These are phyloP conservation scores for Catharus fuscescens DNA, from an alignment of 2,113 vertebrate species.

Conservation along the genomic window DNA sequence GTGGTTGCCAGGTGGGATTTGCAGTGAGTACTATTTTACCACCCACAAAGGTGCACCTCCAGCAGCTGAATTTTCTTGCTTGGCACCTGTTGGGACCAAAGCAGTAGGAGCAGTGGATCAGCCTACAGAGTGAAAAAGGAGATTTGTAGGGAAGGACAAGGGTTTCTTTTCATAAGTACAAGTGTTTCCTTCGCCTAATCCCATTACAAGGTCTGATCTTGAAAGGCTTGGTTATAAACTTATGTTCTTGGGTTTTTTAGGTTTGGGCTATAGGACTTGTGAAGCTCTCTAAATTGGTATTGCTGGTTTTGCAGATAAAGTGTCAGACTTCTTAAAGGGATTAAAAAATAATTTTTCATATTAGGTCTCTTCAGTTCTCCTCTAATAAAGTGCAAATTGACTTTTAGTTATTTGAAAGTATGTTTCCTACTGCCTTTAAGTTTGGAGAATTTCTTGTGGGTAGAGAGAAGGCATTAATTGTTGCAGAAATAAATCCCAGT, in stretches of 20 bases:
- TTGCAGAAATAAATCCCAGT: neutral
- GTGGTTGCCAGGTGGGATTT: neutral
- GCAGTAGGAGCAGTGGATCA: neutral
- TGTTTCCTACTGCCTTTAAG: neutral
- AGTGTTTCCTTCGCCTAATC: neutral
- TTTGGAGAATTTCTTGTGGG: neutral
- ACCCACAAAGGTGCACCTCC: accelerated
- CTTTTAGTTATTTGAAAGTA: neutral
- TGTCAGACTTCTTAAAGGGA: neutral
- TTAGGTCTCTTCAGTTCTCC: neutral
- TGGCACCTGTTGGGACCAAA: neutral
- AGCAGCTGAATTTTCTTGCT: neutral
- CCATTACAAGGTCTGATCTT: neutral
- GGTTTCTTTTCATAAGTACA: neutral
- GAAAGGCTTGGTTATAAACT: neutral
- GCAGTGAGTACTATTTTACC: accelerated
- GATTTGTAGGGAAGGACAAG: neutral
- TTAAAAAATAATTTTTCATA: neutral
- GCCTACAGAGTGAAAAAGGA: neutral
- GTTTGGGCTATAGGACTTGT: neutral
- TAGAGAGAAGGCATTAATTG: neutral
- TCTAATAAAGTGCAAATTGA: neutral
- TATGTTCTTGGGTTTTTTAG: accelerated
- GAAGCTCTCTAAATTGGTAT: neutral
- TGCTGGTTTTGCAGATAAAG: neutral